Conservation (phyloP, 2,888 invertebrate species). For the Trichacis sp. region DNA sequence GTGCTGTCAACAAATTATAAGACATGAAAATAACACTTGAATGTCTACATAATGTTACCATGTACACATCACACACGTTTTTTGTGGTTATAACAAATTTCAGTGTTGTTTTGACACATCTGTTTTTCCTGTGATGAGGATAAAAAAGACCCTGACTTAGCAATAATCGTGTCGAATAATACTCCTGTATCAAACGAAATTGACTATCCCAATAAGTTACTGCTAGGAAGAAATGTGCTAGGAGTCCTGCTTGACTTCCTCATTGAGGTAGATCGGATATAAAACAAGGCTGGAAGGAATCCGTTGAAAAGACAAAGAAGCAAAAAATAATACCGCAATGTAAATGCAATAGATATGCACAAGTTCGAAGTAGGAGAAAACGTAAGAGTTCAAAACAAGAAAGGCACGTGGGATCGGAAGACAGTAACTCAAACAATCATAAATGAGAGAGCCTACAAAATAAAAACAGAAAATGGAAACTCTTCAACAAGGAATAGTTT, state of each 20-base stretch:
- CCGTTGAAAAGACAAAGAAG: constrained; percentile 10
- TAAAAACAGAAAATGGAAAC: constrained; percentile 17
- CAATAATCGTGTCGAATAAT: constrained; percentile 2
- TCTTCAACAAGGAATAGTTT: constrained; percentile 21
- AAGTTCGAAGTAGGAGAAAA: constrained; percentile 13
- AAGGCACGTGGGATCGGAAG: constrained; percentile 22
- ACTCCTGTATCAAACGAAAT: constrained; percentile 4
- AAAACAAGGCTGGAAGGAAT: background rate
- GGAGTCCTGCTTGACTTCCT: constrained; percentile 3
- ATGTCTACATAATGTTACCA: no score
- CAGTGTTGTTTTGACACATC: no score
- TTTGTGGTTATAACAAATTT: no score
- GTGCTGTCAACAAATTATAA: no score
- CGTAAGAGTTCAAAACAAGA: constrained; percentile 20
- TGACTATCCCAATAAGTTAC: constrained; percentile 11
- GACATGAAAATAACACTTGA: no score
- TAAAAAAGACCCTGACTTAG: constrained; percentile 17
- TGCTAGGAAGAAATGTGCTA: constrained; percentile 14
- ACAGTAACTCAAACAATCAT: constrained; percentile 1
- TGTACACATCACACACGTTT: no score
- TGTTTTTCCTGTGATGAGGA: no score
- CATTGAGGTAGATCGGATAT: background rate
- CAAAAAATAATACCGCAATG: constrained; percentile 22
- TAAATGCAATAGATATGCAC: constrained; percentile 15
- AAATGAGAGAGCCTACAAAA: constrained; percentile 21